phyloP scores from a whole-genome alignment of 1,140 invertebrate genomes.

The Diuraphis noxia region DNA sequence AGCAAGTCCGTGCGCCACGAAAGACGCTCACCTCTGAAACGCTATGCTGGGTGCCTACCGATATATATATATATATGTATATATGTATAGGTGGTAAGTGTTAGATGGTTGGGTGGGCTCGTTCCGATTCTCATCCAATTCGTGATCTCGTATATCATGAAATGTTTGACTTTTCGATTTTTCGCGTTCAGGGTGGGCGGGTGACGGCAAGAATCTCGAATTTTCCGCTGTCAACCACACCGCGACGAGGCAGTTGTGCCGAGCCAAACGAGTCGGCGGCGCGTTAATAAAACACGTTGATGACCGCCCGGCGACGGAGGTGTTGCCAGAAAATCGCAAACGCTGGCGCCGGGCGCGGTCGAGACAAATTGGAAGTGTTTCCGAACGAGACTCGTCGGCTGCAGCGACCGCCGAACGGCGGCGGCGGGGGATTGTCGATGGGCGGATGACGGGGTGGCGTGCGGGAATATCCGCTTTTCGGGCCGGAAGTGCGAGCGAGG shows the following conservation, averaged over 20 bases:
- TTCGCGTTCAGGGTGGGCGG: neutral
- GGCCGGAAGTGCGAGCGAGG: neutral
- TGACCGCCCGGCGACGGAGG: neutral
- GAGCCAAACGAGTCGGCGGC: neutral
- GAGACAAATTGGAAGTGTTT: neutral
- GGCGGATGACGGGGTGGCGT: too few relatives aligned
- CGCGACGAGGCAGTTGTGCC: neutral
- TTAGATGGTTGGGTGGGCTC: too few relatives aligned
- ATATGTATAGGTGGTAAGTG: too few relatives aligned
- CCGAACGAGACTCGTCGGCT: neutral
- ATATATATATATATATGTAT: neutral
- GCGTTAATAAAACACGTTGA: neutral
- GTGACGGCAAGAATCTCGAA: neutral
- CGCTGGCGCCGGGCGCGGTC: neutral
- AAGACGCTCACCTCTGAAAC: too few relatives aligned
- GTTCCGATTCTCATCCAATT: neutral
- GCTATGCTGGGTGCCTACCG: too few relatives aligned
- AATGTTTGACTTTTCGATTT: neutral
- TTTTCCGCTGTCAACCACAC: neutral
- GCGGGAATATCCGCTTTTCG: neutral
- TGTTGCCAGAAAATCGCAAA: neutral
- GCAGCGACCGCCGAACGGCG: neutral
- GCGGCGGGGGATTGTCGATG: neutral
- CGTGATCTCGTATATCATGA: neutral
- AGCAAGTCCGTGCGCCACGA: too few relatives aligned